Evolutionary conservation across 2,113 vertebrate genomes (phyloP), one percentile per base, ranked within the genome.

Genomic region (Carettochelys insculpta): DNA sequence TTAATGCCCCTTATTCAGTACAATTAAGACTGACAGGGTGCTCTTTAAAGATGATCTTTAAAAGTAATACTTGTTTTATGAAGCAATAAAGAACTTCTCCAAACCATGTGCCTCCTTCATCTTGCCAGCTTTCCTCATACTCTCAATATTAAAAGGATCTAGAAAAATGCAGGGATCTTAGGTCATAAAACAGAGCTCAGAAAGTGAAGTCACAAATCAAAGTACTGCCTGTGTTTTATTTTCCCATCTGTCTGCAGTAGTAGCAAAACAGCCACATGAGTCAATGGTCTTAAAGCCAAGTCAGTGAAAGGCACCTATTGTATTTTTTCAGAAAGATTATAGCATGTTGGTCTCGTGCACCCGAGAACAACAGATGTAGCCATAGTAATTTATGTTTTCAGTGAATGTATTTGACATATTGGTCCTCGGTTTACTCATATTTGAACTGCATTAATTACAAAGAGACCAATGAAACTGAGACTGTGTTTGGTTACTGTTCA

Each of bases 151-250:
- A 90, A 47, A 93, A 10, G 90, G 41, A 6, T 65, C 19, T 85
- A 90, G 76, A 90, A 85, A 68, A 91, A 38, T 84, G 29, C 51
- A 52, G 82, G 53, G 20, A 3, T 77, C 34, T 85, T 76, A 87
- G 87, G 34, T 31, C 50, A 92, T 88, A 87, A 94, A 92, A 82
- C 5, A 68, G 9, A 79, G 52, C 92, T 95, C 84, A 77, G 75
- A 88, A 95, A 95, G 92, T 58, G 92, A 81, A 92, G 52, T 80
- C 34, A 31, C 19, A 90, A 51, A 89, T 90, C 29, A 94, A 96
- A 91, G 68, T 85, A 90, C 75, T 52, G 84, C 6, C 25, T 5
- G 31, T 77, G n/a, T 51, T 71, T 91, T 47, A 29, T 88, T 94
- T 85, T 90, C 77, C 41, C 83, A 88, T 58, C 38, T 84, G 77